Evolutionary conservation across 2,113 vertebrate genomes (phyloP), one percentile per base, ranked within the genome.

Genomic region (Opisthocomus hoazin): DNA sequence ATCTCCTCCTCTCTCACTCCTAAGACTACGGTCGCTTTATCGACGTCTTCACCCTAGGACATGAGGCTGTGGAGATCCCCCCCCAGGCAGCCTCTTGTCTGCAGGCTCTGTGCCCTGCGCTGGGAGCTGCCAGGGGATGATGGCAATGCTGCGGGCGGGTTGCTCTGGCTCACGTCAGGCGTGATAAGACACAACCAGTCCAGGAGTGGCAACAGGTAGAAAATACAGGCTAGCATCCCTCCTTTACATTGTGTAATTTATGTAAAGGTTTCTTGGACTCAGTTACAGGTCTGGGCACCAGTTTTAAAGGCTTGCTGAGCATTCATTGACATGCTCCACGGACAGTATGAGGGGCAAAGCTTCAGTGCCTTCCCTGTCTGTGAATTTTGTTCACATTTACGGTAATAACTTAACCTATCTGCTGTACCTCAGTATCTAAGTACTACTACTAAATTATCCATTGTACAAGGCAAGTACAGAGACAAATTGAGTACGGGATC

Each of bases 31-130:
- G 58, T 26, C 2, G 8, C 36, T 85, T 58, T 16, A 70, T n/a
- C n/a, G n/a, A n/a, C n/a, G 60, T 21, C 26, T 56, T 87, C 32
- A 53, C 41, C 5, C 46, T 34, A 23, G 9, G 77, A 37, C 6
- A 1, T 5, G 26, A 58, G 22, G 46, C 34, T 26, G 1, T 8
- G 14, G 71, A 73, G 48, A 73, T 45, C 4, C 12, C 36, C 36
- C 17, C 24, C 6, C 29, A 0, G 1, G 8, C 1, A 65, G 16
- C 56, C 43, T 7, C 15, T 32, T 29, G 27, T 30, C 70, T 29
- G 43, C 51, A 39, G 58, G 2, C 4, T 45, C 58, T 32, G 18
- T 5, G 27, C 27, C 4, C 10, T 15, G 5, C 45, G 14, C 4
- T 11, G 34, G 14, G 68, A 34, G 78, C 48, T 87, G 23, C 37